Percentiles rank a stretch among this genome's conserved stretches.
Evolutionary conservation across 2,797 vertebrate species (phyloP).

Genomic region (Coccyzus lansbergi): DNA sequence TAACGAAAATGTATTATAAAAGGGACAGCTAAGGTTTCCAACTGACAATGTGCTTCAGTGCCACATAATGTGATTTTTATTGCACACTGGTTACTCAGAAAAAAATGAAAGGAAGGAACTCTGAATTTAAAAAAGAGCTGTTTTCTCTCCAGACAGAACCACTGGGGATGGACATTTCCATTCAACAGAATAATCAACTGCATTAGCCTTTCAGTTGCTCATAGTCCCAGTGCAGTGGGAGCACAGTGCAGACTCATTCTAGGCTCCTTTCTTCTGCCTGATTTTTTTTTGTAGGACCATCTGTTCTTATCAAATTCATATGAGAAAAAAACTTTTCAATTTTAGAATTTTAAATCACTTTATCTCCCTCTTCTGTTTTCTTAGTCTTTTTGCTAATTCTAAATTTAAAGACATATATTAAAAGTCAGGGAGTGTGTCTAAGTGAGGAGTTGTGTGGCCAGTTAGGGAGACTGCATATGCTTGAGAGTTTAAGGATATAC

Average conservation of each 20-base stretch:
- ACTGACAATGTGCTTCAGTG: slow-evolving; percentile 8
- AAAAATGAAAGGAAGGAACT: not conserved
- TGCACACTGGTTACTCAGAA: not conserved
- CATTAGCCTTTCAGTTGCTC: not conserved
- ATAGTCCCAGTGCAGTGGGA: not conserved
- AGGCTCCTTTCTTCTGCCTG: slow-evolving; percentile 34
- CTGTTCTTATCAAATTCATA: slow-evolving; percentile 62
- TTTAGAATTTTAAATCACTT: slow-evolving; percentile 45
- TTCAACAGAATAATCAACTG: not conserved
- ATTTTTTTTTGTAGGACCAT: slow-evolving; percentile 18
- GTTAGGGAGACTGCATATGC: not conserved
- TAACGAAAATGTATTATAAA: slow-evolving; percentile 27
- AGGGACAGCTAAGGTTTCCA: slow-evolving; percentile 17
- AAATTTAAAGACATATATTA: not conserved
- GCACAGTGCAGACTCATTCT: not conserved
- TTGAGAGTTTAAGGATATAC: not conserved
- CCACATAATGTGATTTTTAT: not conserved
- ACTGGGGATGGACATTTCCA: not conserved
- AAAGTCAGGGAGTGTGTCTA: not conserved
- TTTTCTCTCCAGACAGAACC: not conserved
- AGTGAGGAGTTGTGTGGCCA: not conserved
- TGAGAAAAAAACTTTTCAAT: slow-evolving; percentile 21
- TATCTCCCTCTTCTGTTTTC: not conserved
- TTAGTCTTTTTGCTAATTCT: not conserved
- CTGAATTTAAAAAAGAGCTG: not conserved